These are phyloP conservation scores for Chitala chitala DNA, from an alignment of 2,113 vertebrate species.

Conservation along the genomic window DNA sequence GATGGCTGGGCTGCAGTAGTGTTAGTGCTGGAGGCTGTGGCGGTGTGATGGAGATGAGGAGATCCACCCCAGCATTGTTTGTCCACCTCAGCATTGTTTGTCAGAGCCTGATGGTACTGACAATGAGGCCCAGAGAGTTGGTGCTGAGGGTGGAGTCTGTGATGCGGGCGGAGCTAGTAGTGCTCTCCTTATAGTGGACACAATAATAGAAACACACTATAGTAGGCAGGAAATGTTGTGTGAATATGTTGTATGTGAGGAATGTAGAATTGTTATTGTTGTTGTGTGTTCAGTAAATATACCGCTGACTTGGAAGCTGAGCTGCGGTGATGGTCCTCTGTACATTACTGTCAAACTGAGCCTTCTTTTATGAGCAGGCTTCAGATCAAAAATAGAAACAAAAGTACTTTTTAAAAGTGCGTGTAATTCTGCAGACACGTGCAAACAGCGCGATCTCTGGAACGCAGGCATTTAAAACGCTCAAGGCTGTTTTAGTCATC, in stretches of 20 bases:
- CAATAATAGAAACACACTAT: neutral
- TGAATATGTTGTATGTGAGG: neutral
- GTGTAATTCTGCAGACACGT: no score
- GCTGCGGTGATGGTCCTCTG: neutral
- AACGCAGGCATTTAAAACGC: no score
- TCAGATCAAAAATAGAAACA: no score
- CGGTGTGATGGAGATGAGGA: neutral
- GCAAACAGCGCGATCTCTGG: no score
- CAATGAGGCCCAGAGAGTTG: no score
- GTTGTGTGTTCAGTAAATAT: neutral
- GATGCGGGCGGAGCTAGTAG: neutral
- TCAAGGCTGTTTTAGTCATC: no score
- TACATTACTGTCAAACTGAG: neutral
- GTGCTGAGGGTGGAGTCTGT: neutral
- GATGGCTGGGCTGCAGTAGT: neutral
- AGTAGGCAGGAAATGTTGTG: neutral
- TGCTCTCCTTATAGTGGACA: neutral
- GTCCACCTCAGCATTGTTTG: no score
- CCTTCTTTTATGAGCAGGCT: no score
- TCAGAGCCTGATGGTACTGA: no score
- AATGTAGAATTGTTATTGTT: slow-evolving; percentile 1
- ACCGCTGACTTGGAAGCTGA: neutral
- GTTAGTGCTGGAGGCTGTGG: neutral
- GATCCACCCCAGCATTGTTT: no score
- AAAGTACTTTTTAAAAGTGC: no score